phyloP scores from a whole-genome alignment of 2,888 invertebrate species.

The Cyrtodaria siliqua region DNA sequence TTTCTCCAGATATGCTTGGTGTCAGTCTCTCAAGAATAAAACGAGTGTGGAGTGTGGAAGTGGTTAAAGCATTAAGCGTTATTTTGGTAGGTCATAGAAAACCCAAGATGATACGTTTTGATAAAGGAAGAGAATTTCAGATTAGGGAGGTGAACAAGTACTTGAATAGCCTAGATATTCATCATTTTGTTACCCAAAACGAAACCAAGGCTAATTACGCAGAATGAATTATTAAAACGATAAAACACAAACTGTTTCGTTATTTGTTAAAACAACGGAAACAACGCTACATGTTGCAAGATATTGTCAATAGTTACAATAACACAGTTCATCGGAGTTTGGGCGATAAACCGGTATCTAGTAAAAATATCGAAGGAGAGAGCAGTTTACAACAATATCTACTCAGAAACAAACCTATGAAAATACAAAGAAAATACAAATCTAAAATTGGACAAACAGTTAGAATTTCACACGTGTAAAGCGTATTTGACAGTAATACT shows the following conservation, averaged over 20 bases:
- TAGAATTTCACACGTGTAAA: slow-evolving; percentile 27
- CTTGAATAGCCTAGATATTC: slow-evolving; percentile 9
- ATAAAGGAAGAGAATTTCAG: slow-evolving; percentile 33
- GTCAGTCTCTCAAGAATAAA: slow-evolving; percentile 42
- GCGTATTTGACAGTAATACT: slow-evolving; percentile 21
- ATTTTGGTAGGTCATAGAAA: slow-evolving; percentile 36
- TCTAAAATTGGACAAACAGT: neutral
- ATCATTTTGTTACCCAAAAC: slow-evolving; percentile 24
- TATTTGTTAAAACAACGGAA: slow-evolving; percentile 9
- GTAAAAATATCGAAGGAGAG: neutral
- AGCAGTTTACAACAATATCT: neutral
- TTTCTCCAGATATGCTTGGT: slow-evolving; percentile 25
- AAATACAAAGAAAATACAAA: neutral
- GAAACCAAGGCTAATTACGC: slow-evolving; percentile 37
- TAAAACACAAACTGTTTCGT: slow-evolving; percentile 19
- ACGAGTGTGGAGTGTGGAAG: slow-evolving; percentile 9
- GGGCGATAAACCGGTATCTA: neutral
- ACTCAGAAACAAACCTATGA: slow-evolving; percentile 11
- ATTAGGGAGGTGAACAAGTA: slow-evolving; percentile 26
- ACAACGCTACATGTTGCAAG: neutral
- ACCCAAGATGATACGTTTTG: slow-evolving; percentile 35
- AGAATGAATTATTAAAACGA: slow-evolving; percentile 23
- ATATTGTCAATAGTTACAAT: neutral
- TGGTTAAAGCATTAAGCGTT: slow-evolving; percentile 25
- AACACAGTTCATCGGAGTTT: slow-evolving; percentile 1